Evolutionary conservation across 1,140 invertebrate species (phyloP), one percentile per base, ranked within the genome.

Genomic region (Wiebesia pumilae): DNA sequence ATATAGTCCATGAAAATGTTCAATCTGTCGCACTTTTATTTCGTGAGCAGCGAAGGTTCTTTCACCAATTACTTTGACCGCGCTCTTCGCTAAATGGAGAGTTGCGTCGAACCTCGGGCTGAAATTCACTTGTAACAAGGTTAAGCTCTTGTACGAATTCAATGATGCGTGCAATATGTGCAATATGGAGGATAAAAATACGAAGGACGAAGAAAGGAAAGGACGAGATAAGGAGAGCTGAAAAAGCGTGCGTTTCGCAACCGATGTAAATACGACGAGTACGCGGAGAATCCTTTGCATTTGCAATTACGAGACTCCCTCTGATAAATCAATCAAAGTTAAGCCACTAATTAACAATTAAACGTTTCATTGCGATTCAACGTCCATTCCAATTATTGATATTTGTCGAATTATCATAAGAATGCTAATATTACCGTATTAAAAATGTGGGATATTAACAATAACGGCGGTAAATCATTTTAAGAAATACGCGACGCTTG

Each of bases 1-100:
- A 40, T 10, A 10, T 47, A 21, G 75, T 80, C 43, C n/a, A n/a
- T 16, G 30, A n/a, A 58, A 30, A 84, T 77, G n/a, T 38, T n/a
- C 38, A 67, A 81, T 58, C 38, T 62, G 69, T 78, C 69, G 65
- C n/a, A n/a, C 33, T 81, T 58, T 85, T 85, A 81, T 81, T 73
- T 10, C 33, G 9, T 21, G 35, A 38, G 69, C 43, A 12, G 35
- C 69, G 65, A 65, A 81, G 79, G 79, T 54, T 86, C 71, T 83
- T 83, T 86, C 73, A 40, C 80, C 85, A 86, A 86, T 86, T 86
- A 79, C 33, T 43, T 14, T 51, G 47, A 30, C 27, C 77, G 62
- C 43, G 84, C 65, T 38, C 71, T 75, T 43, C 24, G 38, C 21
- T 33, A 62, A 47, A 67, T 62, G 47, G n/a, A 81, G 71, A 81